phyloP scores from a whole-genome alignment of 2,113 vertebrate species.

The Anarrhichthys ocellatus region DNA sequence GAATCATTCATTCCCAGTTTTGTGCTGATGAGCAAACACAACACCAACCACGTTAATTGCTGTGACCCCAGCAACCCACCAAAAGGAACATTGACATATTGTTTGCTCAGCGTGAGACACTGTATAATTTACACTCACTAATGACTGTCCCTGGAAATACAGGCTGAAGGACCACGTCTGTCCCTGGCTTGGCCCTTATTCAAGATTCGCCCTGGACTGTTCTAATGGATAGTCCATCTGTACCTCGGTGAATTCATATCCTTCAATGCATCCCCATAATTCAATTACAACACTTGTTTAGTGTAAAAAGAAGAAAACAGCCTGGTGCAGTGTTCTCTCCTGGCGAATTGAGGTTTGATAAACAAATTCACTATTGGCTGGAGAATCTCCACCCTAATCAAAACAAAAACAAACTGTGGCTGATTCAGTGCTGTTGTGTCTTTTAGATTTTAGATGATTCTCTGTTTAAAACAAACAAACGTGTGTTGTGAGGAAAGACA shows the following conservation, averaged over 20 bases:
- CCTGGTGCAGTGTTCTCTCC: conserved; percentile 61
- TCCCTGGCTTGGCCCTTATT: conserved; percentile 78
- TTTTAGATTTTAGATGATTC: conserved; percentile 59
- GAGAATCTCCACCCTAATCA: conserved; percentile 65
- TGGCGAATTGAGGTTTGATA: conserved; percentile 64
- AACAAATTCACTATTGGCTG: conserved; percentile 72
- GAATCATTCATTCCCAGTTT: conserved; percentile 75
- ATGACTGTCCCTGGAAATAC: conserved; percentile 79
- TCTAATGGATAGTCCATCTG: conserved; percentile 81
- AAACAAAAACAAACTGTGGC: conserved; percentile 72
- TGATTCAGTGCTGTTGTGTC: conserved; percentile 47
- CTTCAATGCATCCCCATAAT: conserved; percentile 76
- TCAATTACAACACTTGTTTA: conserved; percentile 78
- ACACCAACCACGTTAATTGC: conserved; percentile 81
- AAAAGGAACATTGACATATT: conserved; percentile 85
- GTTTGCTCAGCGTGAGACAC: conserved; percentile 83
- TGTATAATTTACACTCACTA: conserved; percentile 84
- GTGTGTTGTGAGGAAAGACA: conserved; percentile 75
- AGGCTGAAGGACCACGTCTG: conserved; percentile 80
- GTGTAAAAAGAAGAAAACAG: conserved; percentile 59
- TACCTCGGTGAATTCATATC: conserved; percentile 79
- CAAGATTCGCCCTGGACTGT: conserved; percentile 73
- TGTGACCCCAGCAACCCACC: conserved; percentile 79
- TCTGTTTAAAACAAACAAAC: conserved; percentile 56
- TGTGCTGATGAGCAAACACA: conserved; percentile 81